Evolutionary conservation across 2,113 vertebrate genomes (phyloP), one percentile per base, ranked within the genome.

Genomic region (Ictalurus furcatus): DNA sequence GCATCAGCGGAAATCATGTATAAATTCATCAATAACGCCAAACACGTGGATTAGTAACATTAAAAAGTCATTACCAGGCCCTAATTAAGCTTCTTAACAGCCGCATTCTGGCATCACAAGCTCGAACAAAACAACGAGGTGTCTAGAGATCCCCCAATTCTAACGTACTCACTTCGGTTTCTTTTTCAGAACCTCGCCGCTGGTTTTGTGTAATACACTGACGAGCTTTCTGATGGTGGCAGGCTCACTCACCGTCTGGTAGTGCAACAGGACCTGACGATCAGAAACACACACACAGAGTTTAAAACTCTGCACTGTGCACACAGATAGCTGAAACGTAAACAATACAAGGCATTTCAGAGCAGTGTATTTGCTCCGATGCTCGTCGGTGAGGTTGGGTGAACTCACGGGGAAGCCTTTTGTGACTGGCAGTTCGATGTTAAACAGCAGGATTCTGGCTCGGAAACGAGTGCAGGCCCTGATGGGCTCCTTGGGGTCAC

Each of bases 201-300:
- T 98, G 94, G 96, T 99, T 95, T 99, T 99, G 92, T 98, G 98
- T 54, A 99, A 95, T 83, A 99, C 83, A 9, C 97, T 99, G 78
- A 99, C 92, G 56, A 99, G 92, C 92, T 96, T 97, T 89, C 94
- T 96, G 88, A 99, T 96, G 89, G 97, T 97, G 59, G 98, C 98
- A 3, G 98, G 98, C 88, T 99, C 98, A 87, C 97, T 99, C 87
- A 99, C 92, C 0, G 98, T 99, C 93, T 99, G 98, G 93, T 98
- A 99, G 94, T 99, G 97, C 94, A 99, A 93, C 93, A 99, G 94
- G 30, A 99, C 96, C 98, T 99, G 91, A 61, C 16, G 89, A 52
- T 34, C 84, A 85, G 21, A 81, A 30, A 71, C 25, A 67, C 58
- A 88, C n/a, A 58, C 40, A 65, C 79, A 56, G 40, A 23, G 40